A percentile compares a stretch with the other conserved stretches of the same genome.
phyloP scores from a whole-genome alignment of 2,113 vertebrate genomes.

The Charadrius vociferus region DNA sequence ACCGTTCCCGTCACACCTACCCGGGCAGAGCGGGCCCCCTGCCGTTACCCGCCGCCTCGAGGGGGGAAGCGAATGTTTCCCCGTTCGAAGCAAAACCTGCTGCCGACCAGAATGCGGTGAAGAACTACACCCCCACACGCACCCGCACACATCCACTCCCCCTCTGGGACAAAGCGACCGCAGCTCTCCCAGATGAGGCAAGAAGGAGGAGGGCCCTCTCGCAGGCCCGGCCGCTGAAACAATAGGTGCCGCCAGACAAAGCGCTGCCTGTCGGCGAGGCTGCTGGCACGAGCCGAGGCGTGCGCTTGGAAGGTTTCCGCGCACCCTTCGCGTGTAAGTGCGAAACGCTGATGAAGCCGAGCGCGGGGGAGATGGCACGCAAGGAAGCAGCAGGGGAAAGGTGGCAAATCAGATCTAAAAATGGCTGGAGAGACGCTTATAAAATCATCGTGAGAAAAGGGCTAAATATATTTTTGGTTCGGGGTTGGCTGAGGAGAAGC shows the following conservation, averaged over 20 bases:
- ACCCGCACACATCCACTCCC: no score
- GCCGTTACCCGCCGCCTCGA: neutral
- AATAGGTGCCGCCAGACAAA: neutral
- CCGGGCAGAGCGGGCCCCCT: no score
- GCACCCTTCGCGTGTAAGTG: accelerated
- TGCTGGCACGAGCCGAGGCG: neutral
- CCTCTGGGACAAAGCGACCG: accelerated
- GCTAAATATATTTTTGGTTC: neutral
- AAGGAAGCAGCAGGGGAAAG: neutral
- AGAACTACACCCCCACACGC: no score
- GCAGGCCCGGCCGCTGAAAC: neutral
- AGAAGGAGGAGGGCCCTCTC: accelerated
- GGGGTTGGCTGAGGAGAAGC: neutral
- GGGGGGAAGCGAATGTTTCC: neutral
- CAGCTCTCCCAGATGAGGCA: neutral
- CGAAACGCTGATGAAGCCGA: accelerated
- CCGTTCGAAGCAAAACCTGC: neutral
- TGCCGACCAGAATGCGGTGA: neutral
- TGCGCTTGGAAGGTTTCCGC: accelerated
- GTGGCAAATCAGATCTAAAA: neutral
- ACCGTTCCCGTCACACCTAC: no score
- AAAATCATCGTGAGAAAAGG: neutral
- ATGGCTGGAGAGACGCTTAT: neutral
- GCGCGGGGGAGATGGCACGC: accelerated
- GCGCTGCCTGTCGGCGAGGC: neutral